Conservation (phyloP, 2,113 vertebrate genomes). For the Microcebus tavaratra region DNA sequence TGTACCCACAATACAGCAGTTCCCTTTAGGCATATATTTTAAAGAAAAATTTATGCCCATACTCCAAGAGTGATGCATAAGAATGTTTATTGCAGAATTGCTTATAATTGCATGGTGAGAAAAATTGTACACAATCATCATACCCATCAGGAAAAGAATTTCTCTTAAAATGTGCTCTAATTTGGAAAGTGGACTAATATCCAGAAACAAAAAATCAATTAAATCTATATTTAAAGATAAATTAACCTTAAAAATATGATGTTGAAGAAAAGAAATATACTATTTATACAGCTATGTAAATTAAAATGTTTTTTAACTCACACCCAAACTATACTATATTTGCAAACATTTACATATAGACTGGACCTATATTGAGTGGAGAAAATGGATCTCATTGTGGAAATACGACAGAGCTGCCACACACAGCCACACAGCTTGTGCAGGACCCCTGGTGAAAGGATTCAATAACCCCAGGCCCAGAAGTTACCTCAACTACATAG, state of each 20-base stretch:
- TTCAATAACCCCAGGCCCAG: too few species aligned
- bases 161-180: not conserved
- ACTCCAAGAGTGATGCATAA: not conserved
- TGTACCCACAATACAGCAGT: not conserved
- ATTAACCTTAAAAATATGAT: not conserved
- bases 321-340: not conserved
- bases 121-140: not conserved
- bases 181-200: not conserved
- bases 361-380: not conserved
- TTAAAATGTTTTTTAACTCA: not conserved
- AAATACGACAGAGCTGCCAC: not conserved
- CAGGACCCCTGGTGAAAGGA: fast-evolving
- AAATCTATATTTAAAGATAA: not conserved
- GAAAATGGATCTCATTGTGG: too few species aligned
- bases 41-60: not conserved
- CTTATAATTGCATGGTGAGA: not conserved
- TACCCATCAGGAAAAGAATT: not conserved
- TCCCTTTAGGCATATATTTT: not conserved
- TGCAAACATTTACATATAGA: not conserved
- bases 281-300: not conserved
- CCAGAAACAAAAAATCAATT: not conserved
- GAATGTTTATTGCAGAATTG: not conserved
- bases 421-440: not conserved
- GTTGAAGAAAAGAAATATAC: not conserved
- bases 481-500: not conserved